Base-by-base conservation (phyloP, 1,140 invertebrate genomes). In the Bicyclus anynana region DNA sequence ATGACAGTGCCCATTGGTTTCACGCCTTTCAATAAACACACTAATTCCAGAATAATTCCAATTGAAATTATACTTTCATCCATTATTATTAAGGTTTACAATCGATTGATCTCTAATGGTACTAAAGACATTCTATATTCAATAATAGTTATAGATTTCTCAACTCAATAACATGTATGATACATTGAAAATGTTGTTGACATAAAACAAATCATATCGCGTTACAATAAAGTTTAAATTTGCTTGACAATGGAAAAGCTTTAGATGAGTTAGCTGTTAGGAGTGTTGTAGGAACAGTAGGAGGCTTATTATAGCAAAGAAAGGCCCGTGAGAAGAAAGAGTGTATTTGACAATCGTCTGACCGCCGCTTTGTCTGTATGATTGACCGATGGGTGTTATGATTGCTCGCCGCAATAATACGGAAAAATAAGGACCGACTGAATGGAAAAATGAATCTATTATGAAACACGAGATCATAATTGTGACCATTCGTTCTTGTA, bases 321-420 rank as follows among this genome's bases (percentile, higher is more conserved):
- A 56, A 65, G 53, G 56, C 38, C 56, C 56, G 64, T 67, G 64
- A 52, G 64, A 62, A 67, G 52, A 54, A 62, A 54, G 60, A 54
- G 55, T 67, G 64, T 55, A 49, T 66, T 62, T 66, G 64, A 66
- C 64, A 66, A 66, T 49, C 47, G 33, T 49, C 64, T 59, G 64
- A 53, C 52, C 63, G 47, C 55, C 35, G 59, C 64, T 62, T 66
- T 66, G 64, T 66, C 59, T 33, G 60, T 52, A 29, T 66, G 64
- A 66, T 66, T 66, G 64, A 66, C 59, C 53, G 64, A 66, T 66
- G 59, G 53, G 42, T 61, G 53, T 55, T 59, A 65, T 57, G 63
- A 65, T 61, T 58, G 63, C 49, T 59, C 40, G 38, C 44, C 46
- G 54, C 47, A 65, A 60, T 65, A 53, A 60, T 16, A 16, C 52